Conservation (phyloP, 2,888 invertebrate genomes). For the Shargacucullia verbasci region DNA sequence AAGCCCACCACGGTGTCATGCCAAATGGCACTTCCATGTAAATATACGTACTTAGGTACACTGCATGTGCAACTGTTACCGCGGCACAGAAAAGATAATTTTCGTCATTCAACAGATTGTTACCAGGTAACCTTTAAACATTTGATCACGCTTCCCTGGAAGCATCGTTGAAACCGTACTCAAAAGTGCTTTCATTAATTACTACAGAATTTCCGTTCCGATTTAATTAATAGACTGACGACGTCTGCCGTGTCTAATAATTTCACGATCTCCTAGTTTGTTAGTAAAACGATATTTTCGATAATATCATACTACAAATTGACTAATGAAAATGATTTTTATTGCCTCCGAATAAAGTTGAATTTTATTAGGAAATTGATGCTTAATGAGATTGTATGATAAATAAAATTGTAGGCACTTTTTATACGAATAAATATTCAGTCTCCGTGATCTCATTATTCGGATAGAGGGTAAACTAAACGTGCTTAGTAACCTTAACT, state of each 20-base stretch:
- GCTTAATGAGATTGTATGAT: too few species aligned
- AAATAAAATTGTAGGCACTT: too few species aligned
- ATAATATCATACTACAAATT: conserved; percentile 4
- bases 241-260: conserved; percentile 60
- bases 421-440: too few species aligned
- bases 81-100: conserved; percentile 1
- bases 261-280: conserved; percentile 44
- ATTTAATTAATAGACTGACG: conserved; percentile 74
- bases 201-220: conserved; percentile 63
- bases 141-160: conserved; percentile 44
- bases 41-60: too few species aligned
- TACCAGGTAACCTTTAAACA: conserved; percentile 11
- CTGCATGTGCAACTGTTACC: not conserved
- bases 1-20: too few species aligned
- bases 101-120: conserved; percentile 4
- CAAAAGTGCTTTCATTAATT: conserved; percentile 70
- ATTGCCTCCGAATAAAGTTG: conserved; percentile 11
- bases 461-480: too few species aligned
- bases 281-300: conserved; percentile 40
- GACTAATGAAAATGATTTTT: conserved; percentile 19
- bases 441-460: too few species aligned
- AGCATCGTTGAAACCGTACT: conserved; percentile 62
- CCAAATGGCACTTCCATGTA: too few species aligned
- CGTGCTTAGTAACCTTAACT: too few species aligned
- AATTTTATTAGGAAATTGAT: not conserved